These are phyloP conservation scores for Sebastes baramenuke DNA, from an alignment of 2,797 vertebrate genomes.

Conservation along the genomic window DNA sequence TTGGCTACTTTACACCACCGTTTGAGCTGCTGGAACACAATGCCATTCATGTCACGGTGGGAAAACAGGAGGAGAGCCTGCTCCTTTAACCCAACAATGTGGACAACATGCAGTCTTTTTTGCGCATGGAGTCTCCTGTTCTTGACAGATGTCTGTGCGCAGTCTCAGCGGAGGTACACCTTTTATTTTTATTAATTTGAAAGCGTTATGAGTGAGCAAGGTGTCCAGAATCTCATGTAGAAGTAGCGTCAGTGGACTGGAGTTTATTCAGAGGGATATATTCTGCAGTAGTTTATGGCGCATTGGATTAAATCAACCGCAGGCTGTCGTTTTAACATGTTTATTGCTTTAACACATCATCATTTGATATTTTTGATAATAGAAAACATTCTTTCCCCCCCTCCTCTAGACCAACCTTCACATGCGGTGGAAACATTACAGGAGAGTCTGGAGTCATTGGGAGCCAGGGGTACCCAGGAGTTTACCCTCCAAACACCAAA, in stretches of 20 bases:
- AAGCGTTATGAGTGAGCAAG: slow-evolving; percentile 23
- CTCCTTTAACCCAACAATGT: slow-evolving; percentile 75
- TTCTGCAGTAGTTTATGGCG: slow-evolving; percentile 38
- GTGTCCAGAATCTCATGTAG: slow-evolving; percentile 5
- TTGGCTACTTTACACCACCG: slow-evolving; percentile 59
- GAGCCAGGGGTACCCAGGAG: slow-evolving; percentile 97
- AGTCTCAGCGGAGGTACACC: slow-evolving; percentile 84
- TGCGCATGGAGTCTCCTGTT: slow-evolving; percentile 78
- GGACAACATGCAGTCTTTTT: slow-evolving; percentile 73
- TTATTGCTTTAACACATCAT: not conserved
- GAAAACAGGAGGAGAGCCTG: slow-evolving; percentile 64
- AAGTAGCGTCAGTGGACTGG: slow-evolving; percentile 10
- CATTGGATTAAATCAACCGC: slow-evolving; percentile 32
- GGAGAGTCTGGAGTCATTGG: slow-evolving; percentile 94
- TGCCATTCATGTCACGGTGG: slow-evolving; percentile 72
- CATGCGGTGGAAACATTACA: slow-evolving; percentile 93
- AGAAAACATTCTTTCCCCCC: not conserved
- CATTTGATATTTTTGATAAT: slow-evolving; percentile 9
- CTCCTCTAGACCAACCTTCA: slow-evolving; percentile 85
- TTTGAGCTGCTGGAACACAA: slow-evolving; percentile 54
- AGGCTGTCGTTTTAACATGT: not conserved
- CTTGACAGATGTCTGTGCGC: slow-evolving; percentile 69
- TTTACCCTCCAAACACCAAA: slow-evolving; percentile 98
- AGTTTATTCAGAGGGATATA: slow-evolving; percentile 17
- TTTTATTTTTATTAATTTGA: slow-evolving; percentile 26